Evolutionary conservation across 2,113 vertebrate species (phyloP), one percentile per base, ranked within the genome.

Genomic region (Notarius quadriscutis): DNA sequence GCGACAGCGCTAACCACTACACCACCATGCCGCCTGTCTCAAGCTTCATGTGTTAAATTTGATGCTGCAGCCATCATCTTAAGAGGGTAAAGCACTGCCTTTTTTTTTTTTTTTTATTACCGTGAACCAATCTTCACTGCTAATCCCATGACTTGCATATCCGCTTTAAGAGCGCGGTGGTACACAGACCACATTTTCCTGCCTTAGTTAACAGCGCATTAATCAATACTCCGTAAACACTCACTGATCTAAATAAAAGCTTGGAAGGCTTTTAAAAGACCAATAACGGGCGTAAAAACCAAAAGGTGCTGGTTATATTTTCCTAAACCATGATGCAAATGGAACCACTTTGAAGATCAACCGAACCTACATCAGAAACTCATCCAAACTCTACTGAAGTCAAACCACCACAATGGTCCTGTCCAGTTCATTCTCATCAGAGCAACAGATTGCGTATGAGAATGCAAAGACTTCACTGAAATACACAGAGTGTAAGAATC

Each of bases 221-320:
- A 93, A 94, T 95, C 94, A 93, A 94, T 94, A 93, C 41, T 1
- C 71, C 89, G 88, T 91, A 93, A 94, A 91, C 63, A 58, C 91
- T 92, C 92, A 86, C 94, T 94, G 93, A 91, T 95, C 89, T 93
- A 94, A 94, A 94, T 94, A 93, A 94, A 93, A 93, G 89, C 87
- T 12, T 17, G 34, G 27, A 80, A 80, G 50, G 77, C 93, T 88
- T 62, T 85, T 11, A 51, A 92, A 92, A 87, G 93, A 91, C 91
- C 90, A 91, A 94, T 93, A 92, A 93, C 91, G 90, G 89, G 81
- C 87, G 90, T 90, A 17, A 51, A 75, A 77, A 77, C 18, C 8
- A 22, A 75, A 77, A 77, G 25, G 74, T 80, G 57, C 17, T 11
- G 55, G 0, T 48, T 48, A 81, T 62, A 81, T 12, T 48, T 15